Conservation (phyloP, 2,888 invertebrate genomes). For the Drosophila fungiperda region DNA sequence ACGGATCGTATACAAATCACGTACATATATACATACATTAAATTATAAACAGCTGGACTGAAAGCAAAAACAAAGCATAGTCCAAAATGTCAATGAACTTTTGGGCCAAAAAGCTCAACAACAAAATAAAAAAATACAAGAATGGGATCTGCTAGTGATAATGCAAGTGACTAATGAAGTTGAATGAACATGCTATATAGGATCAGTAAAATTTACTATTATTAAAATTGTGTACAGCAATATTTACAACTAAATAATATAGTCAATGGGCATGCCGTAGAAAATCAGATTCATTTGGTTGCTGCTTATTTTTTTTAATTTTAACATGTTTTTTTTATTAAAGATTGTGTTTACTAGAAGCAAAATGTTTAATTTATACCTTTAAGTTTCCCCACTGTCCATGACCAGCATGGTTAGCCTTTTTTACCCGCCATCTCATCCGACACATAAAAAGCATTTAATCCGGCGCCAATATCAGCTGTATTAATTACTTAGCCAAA, state of each 20-base stretch:
- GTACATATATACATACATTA: slow-evolving; percentile 22
- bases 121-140: slow-evolving; percentile 11
- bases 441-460: not conserved
- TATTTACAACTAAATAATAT: not conserved
- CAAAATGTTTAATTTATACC: not conserved
- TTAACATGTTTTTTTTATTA: not conserved
- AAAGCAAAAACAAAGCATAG: slow-evolving; percentile 31
- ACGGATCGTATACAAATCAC: slow-evolving; percentile 5
- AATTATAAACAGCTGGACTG: slow-evolving; percentile 65
- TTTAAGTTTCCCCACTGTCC: not conserved
- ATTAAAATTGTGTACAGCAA: not conserved
- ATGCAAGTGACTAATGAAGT: slow-evolving; percentile 4
- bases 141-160: slow-evolving; percentile 6
- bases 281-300: not conserved
- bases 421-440: not conserved
- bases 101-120: slow-evolving; percentile 46
- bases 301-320: not conserved
- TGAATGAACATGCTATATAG: not conserved
- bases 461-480: not conserved
- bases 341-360: not conserved
- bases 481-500: not conserved
- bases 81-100: slow-evolving; percentile 74
- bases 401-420: not conserved
- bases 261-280: not conserved
- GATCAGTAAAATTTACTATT: not conserved